Base-by-base conservation (phyloP, 2,888 invertebrate species). In the Apomyelois bistriatella region DNA sequence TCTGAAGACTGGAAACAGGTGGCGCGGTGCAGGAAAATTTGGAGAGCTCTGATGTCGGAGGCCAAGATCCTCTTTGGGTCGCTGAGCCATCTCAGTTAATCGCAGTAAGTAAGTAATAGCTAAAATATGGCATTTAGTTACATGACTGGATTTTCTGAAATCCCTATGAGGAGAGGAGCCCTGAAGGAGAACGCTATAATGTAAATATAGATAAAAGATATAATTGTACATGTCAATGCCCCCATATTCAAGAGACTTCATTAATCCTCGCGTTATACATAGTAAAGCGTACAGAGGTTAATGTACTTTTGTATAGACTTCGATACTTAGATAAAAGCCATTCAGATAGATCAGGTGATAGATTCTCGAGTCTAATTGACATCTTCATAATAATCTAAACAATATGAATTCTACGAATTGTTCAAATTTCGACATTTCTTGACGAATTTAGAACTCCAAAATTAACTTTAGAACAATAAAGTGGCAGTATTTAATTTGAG, bases 311-410 rank as follows among this genome's bases (percentile, higher is more conserved):
- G 22, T 22, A 13, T 28, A 6, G 15, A 46, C 9, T 32, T 30
- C 30, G 7, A 15, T 5, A 32, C 46, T 46, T 32, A 15, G 46
- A 46, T 32, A 32, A 32, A 32, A 16, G n/a, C 1, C 17, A 17
- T 41, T 41, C 41, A n/a, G 7, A 15, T 9, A 28, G 10, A n/a
- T 36, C 37, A 43, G 42, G 41, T 51, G 51, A 37, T 42, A 16
- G 22, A 28, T 12, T 35, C 35, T 12, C 15, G 17, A 22, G 32
- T 35, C 35, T 52, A 37, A 52, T 52, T 43, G 43, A 36, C 43
- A 43, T 46, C 43, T 43, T 43, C 52, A 43, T 50, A 30, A 40
- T 30, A 12, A 30, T 41, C 30, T 9, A 41, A 51, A 42, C 51
- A 51, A 51, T 43, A 37, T 36, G 16, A 28, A 52, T 52, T 52